Evolutionary conservation across 2,797 vertebrate genomes (phyloP), one percentile per base, ranked within the genome.

Genomic region (Smutsia temminckii): DNA sequence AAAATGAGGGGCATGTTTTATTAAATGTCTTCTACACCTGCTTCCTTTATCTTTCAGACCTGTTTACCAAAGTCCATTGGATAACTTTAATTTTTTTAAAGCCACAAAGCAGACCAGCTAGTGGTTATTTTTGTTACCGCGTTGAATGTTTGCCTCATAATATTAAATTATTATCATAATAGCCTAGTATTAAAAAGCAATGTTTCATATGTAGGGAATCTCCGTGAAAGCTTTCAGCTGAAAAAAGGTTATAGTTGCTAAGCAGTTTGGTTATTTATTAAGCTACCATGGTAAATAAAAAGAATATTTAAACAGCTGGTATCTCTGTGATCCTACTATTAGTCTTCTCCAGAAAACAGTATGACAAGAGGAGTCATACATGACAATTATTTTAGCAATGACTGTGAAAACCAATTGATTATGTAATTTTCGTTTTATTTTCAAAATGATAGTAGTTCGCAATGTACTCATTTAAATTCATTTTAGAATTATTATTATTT

Each of bases 281-380:
- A 86, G 69, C 85, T 89, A 93, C 71, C 79, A 86, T 42, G 91
- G 74, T 96, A 96, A 97, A 97, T 96, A 96, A 79, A 77, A 74
- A 81, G 78, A 97, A 12, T 97, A 53, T 98, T 98, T 98, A 97
- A 97, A 97, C 92, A 97, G 96, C 87, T 97, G 94, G 55, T 93
- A 66, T 94, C 69, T 91, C 71, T 85, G 68, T 85, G 86, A 96
- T 97, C 69, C 93, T 74, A 85, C 81, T 93, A 95, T 85, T 96
- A 86, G 88, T 95, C 72, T 92, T 77, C 91, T 95, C 29, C 80
- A 93, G 95, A 79, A 88, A 92, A 46, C 46, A 96, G 53, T 49
- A 6, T 96, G 96, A 96, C 97, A 97, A 96, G 95, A 93, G 46
- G 46, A 93, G 94, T 94, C 71, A 91, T 91, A 77, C 32, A 96